phyloP scores from a whole-genome alignment of 1,140 invertebrate genomes.

The Caenorhabditis briggsae region DNA sequence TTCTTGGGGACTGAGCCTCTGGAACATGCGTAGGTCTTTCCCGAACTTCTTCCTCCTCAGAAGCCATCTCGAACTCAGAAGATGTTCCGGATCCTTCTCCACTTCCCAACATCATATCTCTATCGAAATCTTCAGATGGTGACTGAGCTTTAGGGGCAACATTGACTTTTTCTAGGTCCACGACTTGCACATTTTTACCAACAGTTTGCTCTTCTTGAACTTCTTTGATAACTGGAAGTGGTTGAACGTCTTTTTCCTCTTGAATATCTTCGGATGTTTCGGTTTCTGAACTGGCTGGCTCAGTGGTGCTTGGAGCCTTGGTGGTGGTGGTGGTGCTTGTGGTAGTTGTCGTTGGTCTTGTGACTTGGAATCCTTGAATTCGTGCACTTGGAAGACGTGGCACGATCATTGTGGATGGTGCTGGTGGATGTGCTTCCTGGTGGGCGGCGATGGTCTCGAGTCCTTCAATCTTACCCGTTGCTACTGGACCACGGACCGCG shows the following conservation, averaged over 20 bases:
- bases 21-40: neutral
- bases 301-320: conserved; percentile 7
- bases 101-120: conserved; percentile 18
- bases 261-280: conserved; percentile 29
- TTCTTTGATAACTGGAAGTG: conserved; percentile 47
- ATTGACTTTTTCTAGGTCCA: conserved; percentile 23
- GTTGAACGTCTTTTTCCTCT: neutral
- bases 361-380: conserved; percentile 44
- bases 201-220: conserved; percentile 16
- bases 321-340: conserved; percentile 37
- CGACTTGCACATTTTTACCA: neutral
- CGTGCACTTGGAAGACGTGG: conserved; percentile 27
- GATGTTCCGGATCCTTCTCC: conserved; percentile 20
- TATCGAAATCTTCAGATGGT: conserved; percentile 10
- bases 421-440: conserved; percentile 33
- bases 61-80: conserved; percentile 2
- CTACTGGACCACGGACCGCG: conserved; percentile 13
- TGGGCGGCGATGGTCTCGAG: conserved; percentile 31
- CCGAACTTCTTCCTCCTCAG: conserved; percentile 17
- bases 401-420: conserved; percentile 35
- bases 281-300: neutral
- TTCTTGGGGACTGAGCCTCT: neutral
- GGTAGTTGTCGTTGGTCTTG: conserved; percentile 9
- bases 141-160: neutral
- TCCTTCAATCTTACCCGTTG: conserved; percentile 54